Percentiles rank a stretch among this genome's conserved stretches.
phyloP scores from a whole-genome alignment of 2,888 invertebrate genomes.

The Pantelozetes paolii region DNA sequence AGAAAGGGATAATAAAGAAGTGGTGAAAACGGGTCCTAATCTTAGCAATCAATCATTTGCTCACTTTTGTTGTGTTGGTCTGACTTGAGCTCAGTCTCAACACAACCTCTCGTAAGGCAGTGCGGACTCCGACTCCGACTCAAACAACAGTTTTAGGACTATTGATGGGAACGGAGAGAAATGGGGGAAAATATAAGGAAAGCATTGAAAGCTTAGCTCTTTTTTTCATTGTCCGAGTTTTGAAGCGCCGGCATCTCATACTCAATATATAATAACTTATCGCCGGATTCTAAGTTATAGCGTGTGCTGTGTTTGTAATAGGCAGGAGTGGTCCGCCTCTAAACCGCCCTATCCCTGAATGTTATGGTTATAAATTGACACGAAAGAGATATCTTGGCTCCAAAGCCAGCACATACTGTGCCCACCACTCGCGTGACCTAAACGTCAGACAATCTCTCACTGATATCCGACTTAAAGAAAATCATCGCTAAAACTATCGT shows the following conservation, averaged over 20 bases:
- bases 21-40: constrained; percentile 25
- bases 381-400: constrained; percentile 26
- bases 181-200: constrained; percentile 20
- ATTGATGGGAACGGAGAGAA: constrained; percentile 27
- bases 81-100: constrained; percentile 1
- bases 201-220: constrained; percentile 3
- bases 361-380: constrained; percentile 38
- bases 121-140: constrained; percentile 8
- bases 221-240: constrained; percentile 26
- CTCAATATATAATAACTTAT: constrained; percentile 10
- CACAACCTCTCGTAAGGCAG: constrained; percentile 8
- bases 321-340: constrained; percentile 32
- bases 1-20: constrained; percentile 32
- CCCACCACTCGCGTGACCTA: not conserved
- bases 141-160: not conserved
- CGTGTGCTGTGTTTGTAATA: constrained; percentile 31
- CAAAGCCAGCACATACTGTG: not conserved
- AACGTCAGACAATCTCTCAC: not conserved
- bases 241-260: constrained; percentile 4
- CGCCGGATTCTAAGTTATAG: constrained; percentile 25
- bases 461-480: constrained; percentile 13
- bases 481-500: constrained; percentile 9
- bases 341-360: constrained; percentile 31
- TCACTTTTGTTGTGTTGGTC: constrained; percentile 15
- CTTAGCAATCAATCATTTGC: constrained; percentile 35